A percentile compares a stretch with the other conserved stretches of the same genome.
Conservation (phyloP, 2,888 invertebrate species). For the Andricus quercusramuli region DNA sequence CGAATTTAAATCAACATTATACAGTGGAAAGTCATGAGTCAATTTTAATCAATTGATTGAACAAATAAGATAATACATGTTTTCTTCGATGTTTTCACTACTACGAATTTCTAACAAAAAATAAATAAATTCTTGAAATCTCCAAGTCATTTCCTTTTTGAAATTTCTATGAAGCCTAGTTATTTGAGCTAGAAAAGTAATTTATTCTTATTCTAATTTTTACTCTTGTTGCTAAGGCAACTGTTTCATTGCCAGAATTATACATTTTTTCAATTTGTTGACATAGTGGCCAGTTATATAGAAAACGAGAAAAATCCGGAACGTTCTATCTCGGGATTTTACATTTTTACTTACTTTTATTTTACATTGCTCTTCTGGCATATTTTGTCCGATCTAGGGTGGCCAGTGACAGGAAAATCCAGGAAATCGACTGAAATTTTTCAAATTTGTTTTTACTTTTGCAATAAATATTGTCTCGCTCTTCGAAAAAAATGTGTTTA, state of each 20-base stretch:
- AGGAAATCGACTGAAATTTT: too few relatives aligned
- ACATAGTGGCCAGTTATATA: background rate
- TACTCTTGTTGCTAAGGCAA: background rate
- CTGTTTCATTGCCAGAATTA: background rate
- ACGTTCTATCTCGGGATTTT: background rate
- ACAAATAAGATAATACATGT: slow-evolving; percentile 1
- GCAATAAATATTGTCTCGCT: too few relatives aligned
- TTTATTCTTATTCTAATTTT: background rate
- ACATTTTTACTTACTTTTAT: background rate
- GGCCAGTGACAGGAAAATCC: too few relatives aligned
- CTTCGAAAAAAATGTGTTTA: too few relatives aligned
- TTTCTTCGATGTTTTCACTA: background rate
- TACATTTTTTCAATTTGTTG: background rate
- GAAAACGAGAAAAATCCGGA: background rate
- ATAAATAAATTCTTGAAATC: background rate
- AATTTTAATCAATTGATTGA: background rate
- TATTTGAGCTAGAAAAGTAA: too few relatives aligned
- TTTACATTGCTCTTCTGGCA: background rate
- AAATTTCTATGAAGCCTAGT: too few relatives aligned
- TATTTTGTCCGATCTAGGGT: too few relatives aligned
- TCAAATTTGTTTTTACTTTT: too few relatives aligned
- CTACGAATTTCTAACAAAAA: background rate
- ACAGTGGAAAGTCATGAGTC: background rate
- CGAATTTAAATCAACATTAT: background rate
- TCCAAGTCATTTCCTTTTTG: background rate